phyloP scores from a whole-genome alignment of 2,113 vertebrate genomes.

The Daphoenositta chrysoptera region DNA sequence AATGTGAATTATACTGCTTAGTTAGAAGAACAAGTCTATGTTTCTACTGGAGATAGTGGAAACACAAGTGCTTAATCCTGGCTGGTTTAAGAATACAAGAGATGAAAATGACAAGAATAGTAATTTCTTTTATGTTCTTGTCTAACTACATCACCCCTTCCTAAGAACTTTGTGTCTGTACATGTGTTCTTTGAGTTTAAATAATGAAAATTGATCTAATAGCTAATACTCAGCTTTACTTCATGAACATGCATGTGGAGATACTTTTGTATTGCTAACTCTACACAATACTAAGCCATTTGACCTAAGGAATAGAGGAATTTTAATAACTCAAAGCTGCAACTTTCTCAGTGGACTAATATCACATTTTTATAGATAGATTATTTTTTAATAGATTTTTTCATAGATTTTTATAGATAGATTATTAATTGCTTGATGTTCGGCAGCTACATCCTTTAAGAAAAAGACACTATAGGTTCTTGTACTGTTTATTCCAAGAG shows the following conservation, averaged over 20 bases:
- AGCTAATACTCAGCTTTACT: not conserved
- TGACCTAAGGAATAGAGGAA: not conserved
- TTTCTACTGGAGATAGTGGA: not conserved
- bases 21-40: not conserved
- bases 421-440: not conserved
- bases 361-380: not conserved
- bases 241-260: not conserved
- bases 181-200: not conserved
- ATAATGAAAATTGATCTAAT: not conserved
- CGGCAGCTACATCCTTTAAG: not conserved
- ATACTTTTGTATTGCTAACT: not conserved
- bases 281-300: not conserved
- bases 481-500: not conserved
- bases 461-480: not conserved
- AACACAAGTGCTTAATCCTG: not conserved
- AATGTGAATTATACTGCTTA: not conserved
- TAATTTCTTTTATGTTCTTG: not conserved
- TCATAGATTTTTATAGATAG: not conserved
- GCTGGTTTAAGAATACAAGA: not conserved
- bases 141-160: not conserved
- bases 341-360: not conserved
- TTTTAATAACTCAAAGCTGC: not conserved
- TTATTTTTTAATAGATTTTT: not conserved
- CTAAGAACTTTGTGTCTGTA: not conserved
- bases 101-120: not conserved